These are phyloP conservation scores for Eriosoma lanigerum DNA, from an alignment of 1,140 invertebrate species.

Conservation along the genomic window DNA sequence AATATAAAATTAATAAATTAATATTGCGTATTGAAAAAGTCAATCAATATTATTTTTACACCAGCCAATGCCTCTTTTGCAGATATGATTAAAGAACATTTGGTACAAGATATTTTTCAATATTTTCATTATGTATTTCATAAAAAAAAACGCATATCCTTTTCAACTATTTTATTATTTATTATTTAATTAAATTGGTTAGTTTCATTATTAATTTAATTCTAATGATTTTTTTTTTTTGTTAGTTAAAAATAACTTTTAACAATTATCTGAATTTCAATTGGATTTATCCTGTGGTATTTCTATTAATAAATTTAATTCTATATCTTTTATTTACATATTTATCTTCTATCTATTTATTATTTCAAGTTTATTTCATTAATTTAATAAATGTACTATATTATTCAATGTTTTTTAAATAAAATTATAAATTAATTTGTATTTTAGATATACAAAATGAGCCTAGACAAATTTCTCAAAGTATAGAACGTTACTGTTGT, in stretches of 20 bases:
- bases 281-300: background rate
- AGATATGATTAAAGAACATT: constrained; percentile 12
- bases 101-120: constrained; percentile 32
- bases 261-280: background rate
- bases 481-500: constrained; percentile 28
- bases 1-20: background rate
- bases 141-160: constrained; percentile 26
- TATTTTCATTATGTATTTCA: constrained; percentile 21
- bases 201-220: background rate
- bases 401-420: too few relatives aligned
- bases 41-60: background rate
- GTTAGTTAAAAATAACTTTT: background rate
- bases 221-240: background rate
- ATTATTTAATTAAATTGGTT: background rate
- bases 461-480: constrained; percentile 26
- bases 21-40: background rate
- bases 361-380: background rate
- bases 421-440: background rate
- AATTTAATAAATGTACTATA: background rate
- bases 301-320: background rate
- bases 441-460: constrained; percentile 40
- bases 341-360: background rate
- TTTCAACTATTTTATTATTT: constrained; percentile 19
- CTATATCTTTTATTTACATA: background rate
- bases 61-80: constrained; percentile 11